These are phyloP conservation scores for Hypomecis punctinalis DNA, from an alignment of 2,888 invertebrate genomes.

Conservation along the genomic window DNA sequence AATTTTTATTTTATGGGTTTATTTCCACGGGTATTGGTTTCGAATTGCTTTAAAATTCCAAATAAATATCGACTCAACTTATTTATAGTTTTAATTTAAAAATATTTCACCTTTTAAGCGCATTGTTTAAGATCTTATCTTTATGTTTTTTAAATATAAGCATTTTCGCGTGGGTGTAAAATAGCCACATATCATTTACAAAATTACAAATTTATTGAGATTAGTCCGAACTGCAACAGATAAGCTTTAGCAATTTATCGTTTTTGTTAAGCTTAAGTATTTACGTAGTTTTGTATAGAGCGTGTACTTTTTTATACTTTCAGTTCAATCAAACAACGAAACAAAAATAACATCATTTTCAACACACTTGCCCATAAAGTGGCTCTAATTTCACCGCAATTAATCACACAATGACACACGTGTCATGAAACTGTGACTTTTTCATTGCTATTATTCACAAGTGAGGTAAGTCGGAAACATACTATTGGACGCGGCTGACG, in stretches of 20 bases:
- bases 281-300: background rate
- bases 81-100: background rate
- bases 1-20: background rate
- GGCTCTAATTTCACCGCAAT: too few species aligned
- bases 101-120: background rate
- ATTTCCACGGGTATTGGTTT: background rate
- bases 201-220: conserved; percentile 1
- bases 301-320: background rate
- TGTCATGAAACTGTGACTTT: too few species aligned
- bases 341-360: too few species aligned
- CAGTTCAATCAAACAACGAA: too few species aligned
- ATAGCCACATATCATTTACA: background rate
- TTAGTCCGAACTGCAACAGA: background rate
- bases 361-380: too few species aligned
- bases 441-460: too few species aligned
- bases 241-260: conserved; percentile 1
- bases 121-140: conserved; percentile 7
- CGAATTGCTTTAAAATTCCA: background rate
- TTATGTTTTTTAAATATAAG: background rate
- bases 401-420: too few species aligned
- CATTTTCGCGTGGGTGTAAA: conserved; percentile 4
- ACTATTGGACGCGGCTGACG: too few species aligned
- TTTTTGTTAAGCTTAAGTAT: background rate
- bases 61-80: background rate
- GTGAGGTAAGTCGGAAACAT: too few species aligned